A percentile compares a stretch with the other conserved stretches of the same genome.
phyloP scores from a whole-genome alignment of 1,140 invertebrate species.

The Drosophila mayri region DNA sequence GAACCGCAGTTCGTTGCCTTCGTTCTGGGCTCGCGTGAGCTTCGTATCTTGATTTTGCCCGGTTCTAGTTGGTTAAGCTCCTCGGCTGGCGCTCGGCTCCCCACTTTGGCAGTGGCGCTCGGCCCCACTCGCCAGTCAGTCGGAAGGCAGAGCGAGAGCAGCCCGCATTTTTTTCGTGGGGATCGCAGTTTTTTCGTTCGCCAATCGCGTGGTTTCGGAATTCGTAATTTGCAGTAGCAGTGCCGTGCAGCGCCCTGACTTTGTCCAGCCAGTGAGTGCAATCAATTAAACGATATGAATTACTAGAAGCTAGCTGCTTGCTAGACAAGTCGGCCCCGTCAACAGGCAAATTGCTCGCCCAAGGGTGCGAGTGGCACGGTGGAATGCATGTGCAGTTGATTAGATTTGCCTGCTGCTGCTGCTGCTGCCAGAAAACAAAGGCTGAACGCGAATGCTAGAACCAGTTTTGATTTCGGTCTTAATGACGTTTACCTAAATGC shows the following conservation, averaged over 20 bases:
- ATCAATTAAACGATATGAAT: constrained; percentile 41
- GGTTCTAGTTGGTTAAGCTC: constrained; percentile 74
- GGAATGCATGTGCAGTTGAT: constrained; percentile 73
- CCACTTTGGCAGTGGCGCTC: constrained; percentile 35
- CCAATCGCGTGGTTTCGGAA: constrained; percentile 37
- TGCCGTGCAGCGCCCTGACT: constrained; percentile 17
- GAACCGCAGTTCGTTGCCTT: constrained; percentile 74
- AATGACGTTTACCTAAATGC: constrained; percentile 43
- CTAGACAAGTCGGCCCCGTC: constrained; percentile 41
- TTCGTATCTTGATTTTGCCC: constrained; percentile 71
- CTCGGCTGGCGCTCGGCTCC: constrained; percentile 56
- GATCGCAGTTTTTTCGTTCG: constrained; percentile 47
- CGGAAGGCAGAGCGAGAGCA: constrained; percentile 47
- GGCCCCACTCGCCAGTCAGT: constrained; percentile 47
- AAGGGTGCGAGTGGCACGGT: constrained; percentile 13
- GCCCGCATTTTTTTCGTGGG: constrained; percentile 49
- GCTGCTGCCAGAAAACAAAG: constrained; percentile 52
- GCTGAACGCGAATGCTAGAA: constrained; percentile 14
- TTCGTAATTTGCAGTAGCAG: constrained; percentile 49
- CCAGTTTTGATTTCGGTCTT: constrained; percentile 38
- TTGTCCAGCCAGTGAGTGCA: constrained; percentile 31
- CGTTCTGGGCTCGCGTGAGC: constrained; percentile 39
- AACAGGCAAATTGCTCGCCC: constrained; percentile 22
- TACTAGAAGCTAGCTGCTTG: constrained; percentile 14
- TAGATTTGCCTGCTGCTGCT: constrained; percentile 40